Base-by-base conservation (phyloP, 2,888 invertebrate genomes). In the Galeopsomyia nigrocyanea region DNA sequence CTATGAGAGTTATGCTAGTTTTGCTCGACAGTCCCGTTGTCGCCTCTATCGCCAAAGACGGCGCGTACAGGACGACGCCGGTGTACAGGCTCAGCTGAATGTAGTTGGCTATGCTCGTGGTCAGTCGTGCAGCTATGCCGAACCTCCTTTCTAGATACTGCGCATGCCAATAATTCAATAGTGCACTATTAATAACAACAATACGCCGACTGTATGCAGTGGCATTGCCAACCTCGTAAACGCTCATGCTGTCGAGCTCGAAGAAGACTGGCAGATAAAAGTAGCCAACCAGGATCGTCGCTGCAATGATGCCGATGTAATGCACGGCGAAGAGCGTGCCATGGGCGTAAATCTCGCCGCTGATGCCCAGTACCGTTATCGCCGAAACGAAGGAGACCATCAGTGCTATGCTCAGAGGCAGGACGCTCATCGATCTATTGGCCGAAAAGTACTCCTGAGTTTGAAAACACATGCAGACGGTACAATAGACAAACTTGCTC, bases 301-400 rank as follows among this genome's bases (percentile, higher is more conserved):
- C 93, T 17, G 95, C 79, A 1, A 90, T 89, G 79, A 95, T 94
- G 0, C 94, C 90, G 60, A 95, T 77, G 83, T 95, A 95, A 60
- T 95, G 92, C 21, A 93, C 87, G 16, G 93, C 88, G 86, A 96
- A 95, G 82, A 93, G 92, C 76, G 94, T 91, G 65, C 96, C 96
- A 82, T 90, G 93, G 78, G 91, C 91, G 86, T 96, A 97, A 83
- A 92, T 94, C 86, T 97, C 97, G 64, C 94, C 91, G 47, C 95
- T 94, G 2, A 96, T 94, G 17, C 97, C 97, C n/a, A 97, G 88
- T 53, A 97, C 85, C 0, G 95, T 95, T 67, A 97, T 91, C 47
- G 96, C 95, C 0, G 96, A 96, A 93, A 97, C 95, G 84, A 96
- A 96, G 53, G 95, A 95, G n/a, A 96, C 95, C 93, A 96, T 95